Evolutionary conservation across 2,113 vertebrate genomes (phyloP), one percentile per base, ranked within the genome.

Genomic region (Maccullochella peelii): DNA sequence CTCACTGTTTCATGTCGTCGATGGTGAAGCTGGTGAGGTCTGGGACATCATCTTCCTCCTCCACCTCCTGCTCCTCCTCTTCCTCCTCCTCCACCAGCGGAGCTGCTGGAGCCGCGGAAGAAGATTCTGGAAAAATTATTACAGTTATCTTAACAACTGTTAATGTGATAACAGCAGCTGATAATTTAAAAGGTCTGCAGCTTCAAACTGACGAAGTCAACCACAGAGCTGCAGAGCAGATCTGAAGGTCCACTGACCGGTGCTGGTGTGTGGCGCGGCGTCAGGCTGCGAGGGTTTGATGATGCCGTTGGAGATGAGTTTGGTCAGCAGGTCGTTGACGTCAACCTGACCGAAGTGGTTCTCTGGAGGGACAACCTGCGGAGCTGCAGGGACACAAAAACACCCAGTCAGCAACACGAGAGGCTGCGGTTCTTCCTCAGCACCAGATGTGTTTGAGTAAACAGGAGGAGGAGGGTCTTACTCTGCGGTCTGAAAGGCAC

Each of bases 321-420:
- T 99, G 88, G 97, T 94, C 74, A 99, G 96, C 42, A 99, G 92
- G 82, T 98, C 97, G 83, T 99, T 99, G 58, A 99, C 98, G 89
- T 99, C 98, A 14, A 99, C 92, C 90, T 99, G 98, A 16, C 97
- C 97, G 12, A 99, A 97, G 92, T 99, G 97, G 93, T 98, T 99
- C 93, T 99, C 98, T 58, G 96, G 92, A 23, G 92, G 71, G 61
- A 16, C 27, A 16, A 90, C 91, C 73, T 89, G 94, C 0, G 91
- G 81, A 54, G 47, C 95, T 95, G 76, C 62, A 8, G 1, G 1
- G 21, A 82, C 12, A 79, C 14, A 21, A 21, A 15, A 3, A 14
- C 18, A n/a, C 42, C 0, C 42, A 38, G 20, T 2, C 1, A 58
- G 10, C 61, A 54, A 30, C 52, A 38, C 38, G 33, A 33, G 5